Evolutionary conservation across 1,140 invertebrate genomes (phyloP).

Genomic region (Brachionus rubens): DNA sequence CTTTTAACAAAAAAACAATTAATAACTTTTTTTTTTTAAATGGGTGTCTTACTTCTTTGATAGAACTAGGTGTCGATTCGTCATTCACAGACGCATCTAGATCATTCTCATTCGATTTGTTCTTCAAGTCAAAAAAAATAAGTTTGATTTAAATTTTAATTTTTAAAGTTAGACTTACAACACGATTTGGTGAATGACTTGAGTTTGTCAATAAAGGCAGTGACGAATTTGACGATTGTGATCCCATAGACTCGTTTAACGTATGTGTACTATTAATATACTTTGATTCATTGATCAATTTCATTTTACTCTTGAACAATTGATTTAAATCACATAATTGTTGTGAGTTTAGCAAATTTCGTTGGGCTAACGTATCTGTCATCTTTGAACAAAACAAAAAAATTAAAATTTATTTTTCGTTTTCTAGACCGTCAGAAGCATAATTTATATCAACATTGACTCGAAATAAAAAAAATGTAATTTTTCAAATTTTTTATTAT

Average conservation of each 20-base stretch:
- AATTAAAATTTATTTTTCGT: constrained; percentile 4
- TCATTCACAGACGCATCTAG: neutral
- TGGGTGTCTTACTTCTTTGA: constrained; percentile 1
- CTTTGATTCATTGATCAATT: constrained; percentile 22
- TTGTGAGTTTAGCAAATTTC: constrained; percentile 23
- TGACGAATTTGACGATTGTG: neutral
- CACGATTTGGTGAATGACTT: neutral
- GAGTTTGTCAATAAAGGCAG: neutral
- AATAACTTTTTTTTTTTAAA: no score
- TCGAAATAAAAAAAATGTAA: neutral
- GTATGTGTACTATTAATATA: neutral
- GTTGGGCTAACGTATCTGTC: constrained; percentile 40
- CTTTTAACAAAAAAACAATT: neutral
- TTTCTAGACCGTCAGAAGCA: neutral
- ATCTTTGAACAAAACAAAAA: constrained; percentile 32
- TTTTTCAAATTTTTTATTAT: constrained; percentile 9
- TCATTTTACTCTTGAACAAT: constrained; percentile 44
- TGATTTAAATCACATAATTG: constrained; percentile 31
- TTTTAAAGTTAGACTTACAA: neutral
- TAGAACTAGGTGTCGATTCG: neutral
- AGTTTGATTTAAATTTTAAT: neutral
- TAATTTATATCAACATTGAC: constrained; percentile 23
- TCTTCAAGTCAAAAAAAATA: neutral
- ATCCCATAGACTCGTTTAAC: neutral
- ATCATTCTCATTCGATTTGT: constrained; percentile 7